Evolutionary conservation across 2,888 invertebrate species (phyloP).

Genomic region (Sturmia bella): DNA sequence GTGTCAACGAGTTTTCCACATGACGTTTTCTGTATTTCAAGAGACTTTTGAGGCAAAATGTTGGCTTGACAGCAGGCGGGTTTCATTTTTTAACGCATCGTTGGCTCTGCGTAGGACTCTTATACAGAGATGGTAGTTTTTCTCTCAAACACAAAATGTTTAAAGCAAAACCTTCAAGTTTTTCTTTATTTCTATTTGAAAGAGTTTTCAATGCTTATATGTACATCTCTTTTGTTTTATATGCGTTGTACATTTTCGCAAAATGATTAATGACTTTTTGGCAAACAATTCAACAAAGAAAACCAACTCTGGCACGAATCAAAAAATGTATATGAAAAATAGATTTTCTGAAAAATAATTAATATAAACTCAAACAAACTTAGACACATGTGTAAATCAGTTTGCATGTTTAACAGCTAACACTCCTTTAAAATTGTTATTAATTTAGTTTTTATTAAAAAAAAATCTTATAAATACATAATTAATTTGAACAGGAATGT

Average conservation of each 20-base stretch:
- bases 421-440: slow-evolving; percentile 56
- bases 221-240: slow-evolving; percentile 30
- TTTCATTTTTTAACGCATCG: slow-evolving; percentile 60
- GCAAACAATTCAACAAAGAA: slow-evolving; percentile 18
- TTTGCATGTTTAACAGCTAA: slow-evolving; percentile 9
- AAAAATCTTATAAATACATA: slow-evolving; percentile 17
- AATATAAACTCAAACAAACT: slow-evolving; percentile 12
- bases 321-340: slow-evolving; percentile 40
- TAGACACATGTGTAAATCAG: neutral
- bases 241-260: slow-evolving; percentile 26
- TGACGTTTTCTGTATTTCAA: slow-evolving; percentile 42
- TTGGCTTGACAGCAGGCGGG: slow-evolving; percentile 67
- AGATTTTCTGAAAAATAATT: slow-evolving; percentile 32
- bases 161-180: slow-evolving; percentile 23
- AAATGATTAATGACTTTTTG: slow-evolving; percentile 65
- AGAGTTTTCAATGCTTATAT: slow-evolving; percentile 60
- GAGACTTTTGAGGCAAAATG: slow-evolving; percentile 45
- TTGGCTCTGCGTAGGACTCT: slow-evolving; percentile 65
- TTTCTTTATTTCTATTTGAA: slow-evolving; percentile 27
- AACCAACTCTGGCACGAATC: slow-evolving; percentile 1
- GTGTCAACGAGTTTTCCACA: slow-evolving; percentile 64
- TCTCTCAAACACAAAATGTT: neutral
- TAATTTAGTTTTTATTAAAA: slow-evolving; percentile 45
- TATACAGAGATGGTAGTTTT: neutral
- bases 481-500: neutral